Evolutionary conservation across 2,797 vertebrate species (phyloP).

Genomic region (Gambusia yucatana): DNA sequence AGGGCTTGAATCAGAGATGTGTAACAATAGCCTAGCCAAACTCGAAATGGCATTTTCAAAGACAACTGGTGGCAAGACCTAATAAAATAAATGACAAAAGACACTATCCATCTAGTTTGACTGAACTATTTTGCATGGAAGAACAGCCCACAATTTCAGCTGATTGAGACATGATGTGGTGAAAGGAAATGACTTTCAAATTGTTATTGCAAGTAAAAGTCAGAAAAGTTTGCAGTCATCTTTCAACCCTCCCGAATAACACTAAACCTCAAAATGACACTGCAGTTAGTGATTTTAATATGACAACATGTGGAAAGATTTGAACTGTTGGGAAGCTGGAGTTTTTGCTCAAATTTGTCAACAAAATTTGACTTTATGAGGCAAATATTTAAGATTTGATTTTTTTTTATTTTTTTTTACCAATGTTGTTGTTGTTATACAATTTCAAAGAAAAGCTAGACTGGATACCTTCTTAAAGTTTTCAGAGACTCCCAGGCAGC

Average conservation of each 20-base stretch:
- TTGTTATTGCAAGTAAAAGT: neutral
- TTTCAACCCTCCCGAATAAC: neutral
- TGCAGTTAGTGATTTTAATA: neutral
- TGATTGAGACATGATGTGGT: neutral
- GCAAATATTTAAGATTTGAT: neutral
- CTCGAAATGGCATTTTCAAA: neutral
- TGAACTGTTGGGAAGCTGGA: neutral
- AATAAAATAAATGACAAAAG: neutral
- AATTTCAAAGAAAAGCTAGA: conserved; percentile 42
- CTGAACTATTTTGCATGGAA: neutral
- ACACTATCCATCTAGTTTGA: neutral
- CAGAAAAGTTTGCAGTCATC: neutral
- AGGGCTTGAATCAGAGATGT: neutral
- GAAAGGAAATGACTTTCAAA: neutral
- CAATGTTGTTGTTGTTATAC: conserved; percentile 21
- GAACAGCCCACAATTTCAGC: neutral
- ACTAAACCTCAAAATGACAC: neutral
- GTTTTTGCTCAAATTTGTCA: neutral
- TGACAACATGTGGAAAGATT: neutral
- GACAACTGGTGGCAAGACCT: neutral
- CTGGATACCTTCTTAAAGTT: neutral
- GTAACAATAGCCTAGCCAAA: neutral
- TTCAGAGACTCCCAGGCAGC: conserved; percentile 38
- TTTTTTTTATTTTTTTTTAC: too few species aligned
- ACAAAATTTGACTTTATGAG: too few species aligned